A percentile compares a stretch with the other conserved stretches of the same genome.
These are phyloP conservation scores for Lasioglossum figueresi DNA, from an alignment of 2,888 invertebrate genomes.

Conservation along the genomic window DNA sequence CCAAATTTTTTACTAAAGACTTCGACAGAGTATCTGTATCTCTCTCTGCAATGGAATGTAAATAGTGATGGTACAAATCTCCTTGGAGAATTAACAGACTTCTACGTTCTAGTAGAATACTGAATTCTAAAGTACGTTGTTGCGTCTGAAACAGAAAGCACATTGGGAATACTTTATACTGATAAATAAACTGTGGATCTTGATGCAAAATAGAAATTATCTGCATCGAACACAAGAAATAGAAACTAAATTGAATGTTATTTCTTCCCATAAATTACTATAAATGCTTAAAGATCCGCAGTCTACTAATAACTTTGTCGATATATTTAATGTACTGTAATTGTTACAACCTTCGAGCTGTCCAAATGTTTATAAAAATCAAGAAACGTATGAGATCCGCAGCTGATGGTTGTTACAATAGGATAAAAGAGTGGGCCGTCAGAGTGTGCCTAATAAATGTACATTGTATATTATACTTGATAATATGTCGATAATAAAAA, in stretches of 20 bases:
- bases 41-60: conserved; percentile 94
- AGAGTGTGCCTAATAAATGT: conserved; percentile 90
- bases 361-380: conserved; percentile 89
- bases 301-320: background rate
- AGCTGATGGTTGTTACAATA: conserved; percentile 95
- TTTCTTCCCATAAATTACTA: too few relatives aligned
- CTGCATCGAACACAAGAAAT: too few relatives aligned
- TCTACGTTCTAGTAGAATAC: conserved; percentile 93
- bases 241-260: too few relatives aligned
- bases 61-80: conserved; percentile 91
- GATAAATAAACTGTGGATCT: too few relatives aligned
- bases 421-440: conserved; percentile 98
- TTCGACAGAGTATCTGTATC: conserved; percentile 87
- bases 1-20: conserved; percentile 87
- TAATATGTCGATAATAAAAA: conserved; percentile 13
- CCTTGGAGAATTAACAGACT: conserved; percentile 95
- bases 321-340: background rate
- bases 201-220: too few relatives aligned
- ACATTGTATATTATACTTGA: conserved; percentile 34
- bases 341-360: conserved; percentile 78
- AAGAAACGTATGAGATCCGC: conserved; percentile 95
- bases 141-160: conserved; percentile 64
- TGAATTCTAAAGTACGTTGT: conserved; percentile 85
- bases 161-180: background rate
- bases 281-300: too few relatives aligned